Evolutionary conservation across 2,797 vertebrate genomes (phyloP), one percentile per base, ranked within the genome.

Genomic region (Dipus sagitta): DNA sequence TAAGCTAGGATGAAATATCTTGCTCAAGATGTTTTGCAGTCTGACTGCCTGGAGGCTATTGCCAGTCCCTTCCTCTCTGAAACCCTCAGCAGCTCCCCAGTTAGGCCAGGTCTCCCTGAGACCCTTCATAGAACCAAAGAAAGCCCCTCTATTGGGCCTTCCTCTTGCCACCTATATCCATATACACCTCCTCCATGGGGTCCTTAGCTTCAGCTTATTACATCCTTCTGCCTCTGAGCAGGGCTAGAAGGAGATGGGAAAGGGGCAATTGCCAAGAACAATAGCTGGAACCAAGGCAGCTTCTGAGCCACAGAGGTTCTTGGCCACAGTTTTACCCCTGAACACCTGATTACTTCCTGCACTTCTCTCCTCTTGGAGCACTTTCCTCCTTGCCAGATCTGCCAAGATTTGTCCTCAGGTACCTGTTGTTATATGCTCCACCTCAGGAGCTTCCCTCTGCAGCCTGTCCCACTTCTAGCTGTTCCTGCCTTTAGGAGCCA

Each of bases 131-230:
- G 20, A 7, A 60, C 76, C 11, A 60, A 34, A 34, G 52, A 72
- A 72, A 85, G 54, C 68, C 47, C 17, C 18, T 17, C 54, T 21
- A 20, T 24, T 24, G 7, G 54, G 28, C 34, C 58, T 32, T 64
- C 38, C 38, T 34, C n/a, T 30, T 52, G 13, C 60, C 23, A 3
- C 18, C 72, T n/a, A 54, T 13, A 1, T 1, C 6, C 6, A 11
- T 14, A 11, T 6, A 58, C 54, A 10, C 8, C 14, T 0, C 10
- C 52, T 65, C 32, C 3, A 0, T 13, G 14, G 38, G 62, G 26
- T 23, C 32, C 9, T 1, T 23, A 70, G 26, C 20, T 34, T 38
- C 10, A 4, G 0, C n/a, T 60, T 18, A 5, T 52, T 13, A 21
- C 20, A 6, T 79, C 76, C 71, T 87, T 89, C 68, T 18, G 23